A percentile compares a stretch with the other conserved stretches of the same genome.
These are phyloP conservation scores for Seladonia tumulorum DNA, from an alignment of 2,888 invertebrate species.

Conservation along the genomic window DNA sequence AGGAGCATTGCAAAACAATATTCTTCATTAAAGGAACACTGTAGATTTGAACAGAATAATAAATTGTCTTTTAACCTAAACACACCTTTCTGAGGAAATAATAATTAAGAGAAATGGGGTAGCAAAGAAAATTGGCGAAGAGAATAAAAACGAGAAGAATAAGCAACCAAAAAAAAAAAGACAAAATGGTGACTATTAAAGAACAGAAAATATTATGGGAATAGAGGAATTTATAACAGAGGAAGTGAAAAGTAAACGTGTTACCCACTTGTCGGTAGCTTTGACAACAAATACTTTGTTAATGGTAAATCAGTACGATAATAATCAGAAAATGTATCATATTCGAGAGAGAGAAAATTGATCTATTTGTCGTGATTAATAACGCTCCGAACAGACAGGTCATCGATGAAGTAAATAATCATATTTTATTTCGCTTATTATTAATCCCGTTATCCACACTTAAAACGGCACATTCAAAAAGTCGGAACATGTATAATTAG, in stretches of 20 bases:
- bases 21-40: no score
- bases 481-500: not conserved
- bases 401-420: conserved; percentile 5
- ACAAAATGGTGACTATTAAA: not conserved
- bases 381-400: not conserved
- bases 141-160: not conserved
- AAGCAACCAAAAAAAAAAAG: not conserved
- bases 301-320: not conserved
- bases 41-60: no score
- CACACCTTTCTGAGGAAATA: no score
- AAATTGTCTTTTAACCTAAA: no score
- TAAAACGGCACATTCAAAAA: not conserved
- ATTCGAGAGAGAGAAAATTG: conserved; percentile 3
- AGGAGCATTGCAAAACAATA: no score
- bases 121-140: not conserved
- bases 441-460: not conserved
- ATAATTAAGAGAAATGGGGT: not conserved
- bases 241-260: not conserved
- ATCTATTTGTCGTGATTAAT: conserved; percentile 10
- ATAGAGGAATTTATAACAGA: not conserved
- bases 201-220: not conserved
- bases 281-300: not conserved
- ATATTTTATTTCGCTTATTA: not conserved
- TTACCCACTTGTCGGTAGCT: not conserved
- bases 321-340: not conserved